These are phyloP conservation scores for Oceanites oceanicus DNA, from an alignment of 2,113 vertebrate genomes.

Conservation along the genomic window DNA sequence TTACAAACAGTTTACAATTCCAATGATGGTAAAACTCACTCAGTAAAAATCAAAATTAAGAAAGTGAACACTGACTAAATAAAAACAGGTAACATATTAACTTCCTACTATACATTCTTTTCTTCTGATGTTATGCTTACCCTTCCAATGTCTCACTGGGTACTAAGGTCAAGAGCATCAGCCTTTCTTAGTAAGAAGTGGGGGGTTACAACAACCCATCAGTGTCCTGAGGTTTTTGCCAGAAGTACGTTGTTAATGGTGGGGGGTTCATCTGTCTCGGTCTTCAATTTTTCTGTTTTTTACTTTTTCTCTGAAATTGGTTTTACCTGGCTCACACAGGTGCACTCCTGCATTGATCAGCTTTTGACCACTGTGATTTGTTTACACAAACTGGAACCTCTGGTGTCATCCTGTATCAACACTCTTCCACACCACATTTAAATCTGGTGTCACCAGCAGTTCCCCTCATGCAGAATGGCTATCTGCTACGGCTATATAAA, in stretches of 20 bases:
- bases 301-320: neutral
- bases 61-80: neutral
- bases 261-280: neutral
- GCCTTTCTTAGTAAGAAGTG: neutral
- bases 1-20: neutral
- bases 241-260: neutral
- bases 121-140: neutral
- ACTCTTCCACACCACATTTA: neutral
- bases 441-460: neutral
- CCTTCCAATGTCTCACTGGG: neutral
- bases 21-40: neutral
- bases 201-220: neutral
- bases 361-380: neutral
- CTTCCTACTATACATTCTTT: neutral
- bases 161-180: neutral
- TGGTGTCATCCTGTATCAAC: neutral
- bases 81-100: neutral
- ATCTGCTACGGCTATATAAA: neutral
- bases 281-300: neutral
- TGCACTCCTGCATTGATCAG: neutral
- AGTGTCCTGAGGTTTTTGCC: neutral
- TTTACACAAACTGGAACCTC: neutral
- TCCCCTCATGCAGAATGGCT: neutral
- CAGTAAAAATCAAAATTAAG: neutral
- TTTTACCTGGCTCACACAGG: neutral